phyloP scores from a whole-genome alignment of 1,140 invertebrate genomes.

The Anastrepha obliqua region DNA sequence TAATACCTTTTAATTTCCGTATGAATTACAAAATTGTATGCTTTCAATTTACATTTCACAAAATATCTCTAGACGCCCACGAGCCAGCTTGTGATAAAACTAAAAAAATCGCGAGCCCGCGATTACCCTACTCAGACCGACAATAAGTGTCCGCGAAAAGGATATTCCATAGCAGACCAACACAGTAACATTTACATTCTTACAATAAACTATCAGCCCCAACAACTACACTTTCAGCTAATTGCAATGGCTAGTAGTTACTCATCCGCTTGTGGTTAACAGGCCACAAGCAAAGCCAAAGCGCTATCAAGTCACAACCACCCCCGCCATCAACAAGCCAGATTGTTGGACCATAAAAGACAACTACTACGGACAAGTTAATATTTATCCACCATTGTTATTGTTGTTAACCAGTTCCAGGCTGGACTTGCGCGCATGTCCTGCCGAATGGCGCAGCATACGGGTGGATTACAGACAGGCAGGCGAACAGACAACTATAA shows the following conservation, averaged over 20 bases:
- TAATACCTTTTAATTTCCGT: no score
- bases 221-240: background rate
- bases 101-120: no score
- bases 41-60: no score
- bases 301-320: background rate
- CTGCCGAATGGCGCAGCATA: slow-evolving; percentile 32
- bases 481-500: background rate
- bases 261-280: slow-evolving; percentile 21
- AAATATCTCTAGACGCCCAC: no score
- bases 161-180: background rate
- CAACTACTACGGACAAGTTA: background rate
- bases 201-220: no score
- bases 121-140: no score
- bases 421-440: background rate
- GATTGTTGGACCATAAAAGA: background rate
- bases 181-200: background rate
- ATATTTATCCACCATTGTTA: background rate
- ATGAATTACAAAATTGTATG: no score
- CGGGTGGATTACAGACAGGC: background rate
- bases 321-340: background rate
- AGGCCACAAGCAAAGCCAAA: slow-evolving; percentile 4
- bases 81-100: no score
- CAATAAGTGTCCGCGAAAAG: no score
- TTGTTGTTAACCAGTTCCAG: background rate
- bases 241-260: background rate